These are phyloP conservation scores for Dipus sagitta DNA, from an alignment of 2,797 vertebrate species.

Conservation along the genomic window DNA sequence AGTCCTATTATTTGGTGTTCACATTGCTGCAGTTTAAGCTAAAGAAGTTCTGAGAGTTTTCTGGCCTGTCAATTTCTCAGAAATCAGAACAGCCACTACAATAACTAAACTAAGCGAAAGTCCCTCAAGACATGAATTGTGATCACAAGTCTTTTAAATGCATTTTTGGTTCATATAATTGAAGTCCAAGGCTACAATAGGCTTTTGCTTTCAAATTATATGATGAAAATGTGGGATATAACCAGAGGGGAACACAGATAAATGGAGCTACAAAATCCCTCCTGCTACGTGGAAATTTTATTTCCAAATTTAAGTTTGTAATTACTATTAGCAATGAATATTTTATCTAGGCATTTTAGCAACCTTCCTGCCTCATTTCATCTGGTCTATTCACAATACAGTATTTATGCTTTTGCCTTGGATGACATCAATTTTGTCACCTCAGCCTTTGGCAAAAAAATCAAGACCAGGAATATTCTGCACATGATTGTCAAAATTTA, in stretches of 20 bases:
- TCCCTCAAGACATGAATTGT: slow-evolving; percentile 65
- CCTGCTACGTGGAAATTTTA: slow-evolving; percentile 77
- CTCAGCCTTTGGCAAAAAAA: slow-evolving; percentile 78
- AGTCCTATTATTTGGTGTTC: background rate
- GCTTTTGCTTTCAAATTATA: slow-evolving; percentile 63
- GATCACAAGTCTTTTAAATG: slow-evolving; percentile 67
- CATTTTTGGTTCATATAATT: slow-evolving; percentile 64
- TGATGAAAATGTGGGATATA: slow-evolving; percentile 70
- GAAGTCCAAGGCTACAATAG: slow-evolving; percentile 51
- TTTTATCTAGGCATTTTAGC: slow-evolving; percentile 84
- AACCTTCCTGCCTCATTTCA: slow-evolving; percentile 81
- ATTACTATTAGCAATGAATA: slow-evolving; percentile 87
- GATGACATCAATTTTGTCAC: slow-evolving; percentile 67
- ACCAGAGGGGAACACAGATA: slow-evolving; percentile 68
- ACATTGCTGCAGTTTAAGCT: background rate
- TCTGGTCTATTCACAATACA: slow-evolving; percentile 60
- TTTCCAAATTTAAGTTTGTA: slow-evolving; percentile 85
- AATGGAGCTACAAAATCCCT: slow-evolving; percentile 78
- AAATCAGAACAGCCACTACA: slow-evolving; percentile 55
- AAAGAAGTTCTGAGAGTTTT: slow-evolving; percentile 20
- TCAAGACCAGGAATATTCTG: slow-evolving; percentile 57
- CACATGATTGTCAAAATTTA: background rate
- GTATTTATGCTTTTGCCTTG: slow-evolving; percentile 11
- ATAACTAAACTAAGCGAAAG: slow-evolving; percentile 59
- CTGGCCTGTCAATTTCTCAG: slow-evolving; percentile 53